A percentile compares a stretch with the other conserved stretches of the same genome.
Evolutionary conservation across 2,113 vertebrate genomes (phyloP).

Genomic region (Tyto alba): DNA sequence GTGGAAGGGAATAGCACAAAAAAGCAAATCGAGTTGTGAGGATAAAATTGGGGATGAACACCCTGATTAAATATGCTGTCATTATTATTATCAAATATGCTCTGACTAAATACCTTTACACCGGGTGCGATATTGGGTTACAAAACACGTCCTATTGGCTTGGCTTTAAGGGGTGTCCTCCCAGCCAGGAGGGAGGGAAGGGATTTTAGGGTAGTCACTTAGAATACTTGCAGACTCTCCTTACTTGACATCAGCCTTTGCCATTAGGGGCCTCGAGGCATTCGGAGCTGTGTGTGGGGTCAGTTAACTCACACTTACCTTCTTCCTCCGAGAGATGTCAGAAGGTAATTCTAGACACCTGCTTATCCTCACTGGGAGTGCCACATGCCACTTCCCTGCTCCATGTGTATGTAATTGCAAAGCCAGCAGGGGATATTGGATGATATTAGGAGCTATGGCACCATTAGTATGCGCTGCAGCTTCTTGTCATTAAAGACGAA

Average conservation of each 20-base stretch:
- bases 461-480: conserved; percentile 54
- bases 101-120: not conserved
- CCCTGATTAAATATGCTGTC: not conserved
- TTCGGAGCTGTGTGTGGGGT: conserved; percentile 1
- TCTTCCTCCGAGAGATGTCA: conserved; percentile 45
- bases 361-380: conserved; percentile 57
- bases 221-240: not conserved
- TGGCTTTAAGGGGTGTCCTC: not conserved
- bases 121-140: rapidly evolving
- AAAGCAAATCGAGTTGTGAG: not conserved
- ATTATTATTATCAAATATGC: not conserved
- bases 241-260: not conserved
- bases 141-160: not conserved
- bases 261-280: not conserved
- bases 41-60: not conserved
- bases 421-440: conserved; percentile 61
- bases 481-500: conserved; percentile 15
- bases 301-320: conserved; percentile 43
- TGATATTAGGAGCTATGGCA: conserved; percentile 56
- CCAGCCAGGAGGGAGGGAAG: not conserved
- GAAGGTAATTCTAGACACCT: conserved; percentile 64
- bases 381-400: conserved; percentile 55
- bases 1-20: not conserved
- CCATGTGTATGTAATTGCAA: conserved; percentile 55
- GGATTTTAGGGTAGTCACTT: not conserved